Evolutionary conservation across 2,113 vertebrate genomes (phyloP).

Genomic region (Nestor notabilis): DNA sequence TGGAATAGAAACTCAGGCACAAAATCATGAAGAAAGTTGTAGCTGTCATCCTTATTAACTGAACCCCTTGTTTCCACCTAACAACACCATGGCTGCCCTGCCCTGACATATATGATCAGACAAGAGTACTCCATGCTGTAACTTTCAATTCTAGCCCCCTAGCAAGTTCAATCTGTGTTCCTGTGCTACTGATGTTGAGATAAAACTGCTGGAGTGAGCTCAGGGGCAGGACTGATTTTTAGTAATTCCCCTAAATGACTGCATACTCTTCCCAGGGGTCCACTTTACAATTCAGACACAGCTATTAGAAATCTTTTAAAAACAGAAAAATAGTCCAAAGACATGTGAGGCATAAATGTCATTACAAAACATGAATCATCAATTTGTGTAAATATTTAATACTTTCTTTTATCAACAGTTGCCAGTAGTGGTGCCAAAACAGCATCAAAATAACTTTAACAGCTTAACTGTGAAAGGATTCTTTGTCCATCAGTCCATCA

Average conservation of each 20-base stretch:
- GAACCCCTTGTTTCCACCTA: background rate
- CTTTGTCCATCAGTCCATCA: background rate
- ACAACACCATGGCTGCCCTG: accelerated
- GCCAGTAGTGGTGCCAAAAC: background rate
- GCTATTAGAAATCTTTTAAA: background rate
- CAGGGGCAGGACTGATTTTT: background rate
- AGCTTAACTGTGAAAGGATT: background rate
- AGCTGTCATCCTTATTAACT: background rate
- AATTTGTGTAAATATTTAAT: background rate
- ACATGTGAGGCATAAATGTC: background rate
- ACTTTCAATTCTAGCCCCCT: background rate
- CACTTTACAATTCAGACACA: background rate
- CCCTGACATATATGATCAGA: background rate
- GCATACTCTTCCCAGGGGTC: background rate
- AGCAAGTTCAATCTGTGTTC: background rate
- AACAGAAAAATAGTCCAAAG: background rate
- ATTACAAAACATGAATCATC: background rate
- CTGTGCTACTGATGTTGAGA: background rate
- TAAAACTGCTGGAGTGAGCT: background rate
- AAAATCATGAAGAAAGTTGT: background rate
- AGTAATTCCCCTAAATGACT: background rate
- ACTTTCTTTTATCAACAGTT: background rate
- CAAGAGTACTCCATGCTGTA: background rate
- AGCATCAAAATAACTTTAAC: background rate
- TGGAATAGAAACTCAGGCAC: background rate